Conservation (phyloP, 2,888 invertebrate species). For the Deladenus siricidicola region DNA sequence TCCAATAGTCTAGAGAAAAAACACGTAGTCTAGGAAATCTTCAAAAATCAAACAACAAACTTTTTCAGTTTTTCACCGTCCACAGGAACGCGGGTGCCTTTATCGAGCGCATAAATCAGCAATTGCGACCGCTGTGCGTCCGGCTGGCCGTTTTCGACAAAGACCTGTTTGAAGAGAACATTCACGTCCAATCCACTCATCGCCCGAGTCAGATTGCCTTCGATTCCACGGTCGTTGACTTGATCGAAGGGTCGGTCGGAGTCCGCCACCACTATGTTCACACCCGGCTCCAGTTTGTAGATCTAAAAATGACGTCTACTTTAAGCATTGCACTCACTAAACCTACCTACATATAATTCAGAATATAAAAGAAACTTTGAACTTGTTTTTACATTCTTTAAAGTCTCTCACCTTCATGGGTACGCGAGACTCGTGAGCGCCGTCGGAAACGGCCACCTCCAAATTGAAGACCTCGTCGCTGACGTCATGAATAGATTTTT, state of each 20-base stretch:
- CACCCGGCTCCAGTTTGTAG: conserved; percentile 37
- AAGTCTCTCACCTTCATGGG: conserved; percentile 40
- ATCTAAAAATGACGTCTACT: too few relatives aligned
- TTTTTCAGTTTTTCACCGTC: conserved; percentile 24
- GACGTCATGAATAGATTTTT: conserved; percentile 17
- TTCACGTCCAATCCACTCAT: conserved; percentile 31
- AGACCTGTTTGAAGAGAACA: conserved; percentile 40
- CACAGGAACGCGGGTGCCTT: conserved; percentile 30
- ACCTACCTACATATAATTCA: too few relatives aligned
- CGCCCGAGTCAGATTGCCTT: conserved; percentile 26
- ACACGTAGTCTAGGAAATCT: too few relatives aligned
- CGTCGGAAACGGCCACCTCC: conserved; percentile 36
- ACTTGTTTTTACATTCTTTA: too few relatives aligned
- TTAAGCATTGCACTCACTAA: too few relatives aligned
- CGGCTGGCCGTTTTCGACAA: conserved; percentile 31
- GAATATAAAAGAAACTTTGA: too few relatives aligned
- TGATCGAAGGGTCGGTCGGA: conserved; percentile 29
- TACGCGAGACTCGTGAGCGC: conserved; percentile 27
- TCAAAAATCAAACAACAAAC: background rate
- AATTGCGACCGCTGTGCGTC: conserved; percentile 34
- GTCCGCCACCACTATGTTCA: conserved; percentile 40
- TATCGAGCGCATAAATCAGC: conserved; percentile 41
- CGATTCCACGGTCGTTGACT: conserved; percentile 33
- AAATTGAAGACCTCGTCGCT: conserved; percentile 29
- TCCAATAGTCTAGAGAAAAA: background rate